A percentile compares a stretch with the other conserved stretches of the same genome.
Evolutionary conservation across 2,113 vertebrate genomes (phyloP).

Genomic region (Alectura lathami): DNA sequence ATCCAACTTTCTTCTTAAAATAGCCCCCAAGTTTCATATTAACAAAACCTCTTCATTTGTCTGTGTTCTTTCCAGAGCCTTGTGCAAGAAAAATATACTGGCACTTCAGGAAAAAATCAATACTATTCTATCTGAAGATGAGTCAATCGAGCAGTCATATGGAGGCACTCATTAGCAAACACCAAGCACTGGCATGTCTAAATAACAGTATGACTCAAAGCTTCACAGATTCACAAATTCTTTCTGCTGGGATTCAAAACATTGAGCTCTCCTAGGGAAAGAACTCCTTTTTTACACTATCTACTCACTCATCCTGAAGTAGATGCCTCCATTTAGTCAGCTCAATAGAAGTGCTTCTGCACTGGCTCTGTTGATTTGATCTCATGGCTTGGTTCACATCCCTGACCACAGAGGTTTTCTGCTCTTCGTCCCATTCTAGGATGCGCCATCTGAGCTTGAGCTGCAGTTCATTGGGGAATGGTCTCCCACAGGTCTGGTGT

Average conservation of each 20-base stretch:
- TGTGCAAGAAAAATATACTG: constrained; percentile 26
- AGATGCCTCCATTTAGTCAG: background rate
- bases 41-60: constrained; percentile 46
- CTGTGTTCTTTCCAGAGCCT: constrained; percentile 10
- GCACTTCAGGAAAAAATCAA: constrained; percentile 49
- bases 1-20: constrained; percentile 52
- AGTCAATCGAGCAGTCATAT: background rate
- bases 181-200: background rate
- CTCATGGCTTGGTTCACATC: background rate
- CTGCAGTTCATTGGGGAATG: background rate
- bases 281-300: background rate
- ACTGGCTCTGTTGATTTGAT: background rate
- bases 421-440: background rate
- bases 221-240: background rate
- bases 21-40: background rate
- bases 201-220: background rate
- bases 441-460: background rate
- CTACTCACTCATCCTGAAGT: background rate
- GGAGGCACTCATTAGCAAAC: background rate
- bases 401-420: background rate
- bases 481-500: background rate
- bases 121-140: background rate
- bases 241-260: background rate
- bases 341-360: background rate
- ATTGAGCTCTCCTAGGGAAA: background rate